phyloP scores from a whole-genome alignment of 2,888 invertebrate species.

The Pseudococcus viburni region DNA sequence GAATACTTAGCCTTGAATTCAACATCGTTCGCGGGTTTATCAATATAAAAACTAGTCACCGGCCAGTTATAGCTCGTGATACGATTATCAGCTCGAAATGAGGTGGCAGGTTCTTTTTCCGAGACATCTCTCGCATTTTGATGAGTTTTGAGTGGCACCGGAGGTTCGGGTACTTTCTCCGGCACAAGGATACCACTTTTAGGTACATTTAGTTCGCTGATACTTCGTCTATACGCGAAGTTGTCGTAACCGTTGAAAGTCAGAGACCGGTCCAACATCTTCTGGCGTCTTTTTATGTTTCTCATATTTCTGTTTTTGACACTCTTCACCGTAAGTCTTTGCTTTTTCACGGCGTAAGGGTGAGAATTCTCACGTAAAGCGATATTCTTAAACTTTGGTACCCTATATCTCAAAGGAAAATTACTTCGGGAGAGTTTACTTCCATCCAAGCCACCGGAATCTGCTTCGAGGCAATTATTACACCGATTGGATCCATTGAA shows the following conservation, averaged over 20 bases:
- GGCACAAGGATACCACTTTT: background rate
- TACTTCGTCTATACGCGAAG: constrained; percentile 60
- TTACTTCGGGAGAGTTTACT: background rate
- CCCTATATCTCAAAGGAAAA: constrained; percentile 37
- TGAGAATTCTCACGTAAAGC: constrained; percentile 56
- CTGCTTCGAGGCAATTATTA: background rate
- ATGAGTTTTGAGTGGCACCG: background rate
- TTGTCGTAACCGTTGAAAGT: constrained; percentile 65
- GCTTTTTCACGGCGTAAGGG: constrained; percentile 47
- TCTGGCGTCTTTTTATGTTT: constrained; percentile 35
- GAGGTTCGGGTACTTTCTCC: background rate
- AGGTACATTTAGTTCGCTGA: constrained; percentile 44
- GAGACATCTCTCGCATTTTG: background rate
- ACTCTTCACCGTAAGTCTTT: constrained; percentile 51
- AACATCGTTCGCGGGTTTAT: background rate
- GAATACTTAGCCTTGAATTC: background rate
- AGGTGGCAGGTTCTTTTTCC: constrained; percentile 46
- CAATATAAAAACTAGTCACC: constrained; percentile 67
- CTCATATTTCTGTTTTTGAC: constrained; percentile 63
- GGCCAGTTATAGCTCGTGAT: constrained; percentile 67
- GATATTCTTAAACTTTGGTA: constrained; percentile 57
- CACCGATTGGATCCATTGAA: background rate
- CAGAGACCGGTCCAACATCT: constrained; percentile 30
- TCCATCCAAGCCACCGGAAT: background rate
- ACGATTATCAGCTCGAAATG: constrained; percentile 61